Base-by-base conservation (phyloP, 2,797 vertebrate genomes). In the Sebastes hubbsi region DNA sequence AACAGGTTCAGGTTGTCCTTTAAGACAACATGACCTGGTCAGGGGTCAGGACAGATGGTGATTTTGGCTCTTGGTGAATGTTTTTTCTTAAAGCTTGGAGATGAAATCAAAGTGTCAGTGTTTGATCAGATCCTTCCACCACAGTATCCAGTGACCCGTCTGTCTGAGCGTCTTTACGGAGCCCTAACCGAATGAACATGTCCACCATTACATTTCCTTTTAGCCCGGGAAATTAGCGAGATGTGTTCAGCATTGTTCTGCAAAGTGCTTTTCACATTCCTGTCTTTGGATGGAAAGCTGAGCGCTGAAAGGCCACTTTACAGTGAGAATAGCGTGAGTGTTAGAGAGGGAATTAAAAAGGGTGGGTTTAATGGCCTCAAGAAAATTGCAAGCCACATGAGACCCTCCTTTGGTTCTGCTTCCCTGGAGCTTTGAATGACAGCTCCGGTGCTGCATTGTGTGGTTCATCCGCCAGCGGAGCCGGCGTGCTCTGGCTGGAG, bases 361-460 rank as follows among this genome's bases (percentile, higher is more conserved):
- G 82, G 91, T 78, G 91, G 89, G 71, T 88, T 94, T 92, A 95
- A 95, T 95, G 91, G 95, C 91, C 85, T 92, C 71, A 80, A 92
- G 92, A 85, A 92, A 95, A 95, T 96, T 96, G 91, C 81, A 94
- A 90, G 74, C 87, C 93, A 92, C 92, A 89, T 86, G 87, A 88
- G 95, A 91, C 10, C 63, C 86, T 89, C 86, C 65, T 91, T 87
- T 9, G 62, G 85, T 90, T 84, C 82, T 94, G 86, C 85, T 92
- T 95, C 92, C 92, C 86, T 75, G 90, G 84, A 80, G 85, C 87
- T 87, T 89, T 96, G 95, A 97, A 74, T 94, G 95, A 95, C 95
- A 95, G 94, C 78, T 91, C 79, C 18, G 36, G 78, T 82, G 89
- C 89, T 94, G 92, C 68, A 93, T 92, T 87, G 79, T 83, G 88